Conservation (phyloP, 1,140 invertebrate species). For the Drosophila tani region DNA sequence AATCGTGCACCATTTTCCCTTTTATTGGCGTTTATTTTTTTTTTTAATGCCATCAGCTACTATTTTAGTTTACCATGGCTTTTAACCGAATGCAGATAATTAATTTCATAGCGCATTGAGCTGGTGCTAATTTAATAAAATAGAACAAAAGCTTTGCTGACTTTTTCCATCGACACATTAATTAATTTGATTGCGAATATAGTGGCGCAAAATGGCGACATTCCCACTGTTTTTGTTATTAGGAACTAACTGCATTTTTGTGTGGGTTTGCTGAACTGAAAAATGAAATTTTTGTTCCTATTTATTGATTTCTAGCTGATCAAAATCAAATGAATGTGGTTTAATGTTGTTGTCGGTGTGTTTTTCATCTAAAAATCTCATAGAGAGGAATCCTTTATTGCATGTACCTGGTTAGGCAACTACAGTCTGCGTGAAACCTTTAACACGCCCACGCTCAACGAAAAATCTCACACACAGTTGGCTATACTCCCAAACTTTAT, state of each 20-base stretch:
- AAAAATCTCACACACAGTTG: conserved; percentile 7
- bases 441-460: conserved; percentile 37
- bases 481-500: conserved; percentile 37
- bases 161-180: conserved; percentile 53
- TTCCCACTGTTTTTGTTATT: conserved; percentile 25
- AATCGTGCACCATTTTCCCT: conserved; percentile 19
- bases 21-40: conserved; percentile 24
- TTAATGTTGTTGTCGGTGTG: not conserved
- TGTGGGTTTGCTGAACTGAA: conserved; percentile 34
- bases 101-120: conserved; percentile 47
- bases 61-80: conserved; percentile 13
- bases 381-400: conserved; percentile 51
- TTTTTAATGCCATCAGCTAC: conserved; percentile 5
- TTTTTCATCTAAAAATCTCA: conserved; percentile 24
- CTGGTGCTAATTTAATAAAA: conserved; percentile 62
- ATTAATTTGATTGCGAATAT: conserved; percentile 58
- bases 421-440: conserved; percentile 21
- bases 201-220: conserved; percentile 30
- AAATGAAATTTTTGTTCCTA: conserved; percentile 16
- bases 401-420: conserved; percentile 48
- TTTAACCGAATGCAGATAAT: conserved; percentile 53
- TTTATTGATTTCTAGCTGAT: not conserved
- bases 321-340: conserved; percentile 3
- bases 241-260: conserved; percentile 25
- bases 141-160: conserved; percentile 26